Base-by-base conservation (phyloP, 2,113 vertebrate genomes). In the Grallaria varia region DNA sequence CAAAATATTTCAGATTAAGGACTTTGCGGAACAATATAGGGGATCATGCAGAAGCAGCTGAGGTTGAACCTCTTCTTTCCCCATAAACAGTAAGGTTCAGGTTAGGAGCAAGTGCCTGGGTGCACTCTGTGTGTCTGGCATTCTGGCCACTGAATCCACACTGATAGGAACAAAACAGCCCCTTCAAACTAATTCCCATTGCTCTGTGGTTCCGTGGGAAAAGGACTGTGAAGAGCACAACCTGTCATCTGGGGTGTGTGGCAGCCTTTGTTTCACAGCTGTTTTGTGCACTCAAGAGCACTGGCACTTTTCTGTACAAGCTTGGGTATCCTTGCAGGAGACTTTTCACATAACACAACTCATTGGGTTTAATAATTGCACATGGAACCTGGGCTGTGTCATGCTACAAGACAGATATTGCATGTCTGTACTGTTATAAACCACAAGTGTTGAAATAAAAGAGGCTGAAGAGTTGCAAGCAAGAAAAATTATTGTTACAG, bases 41-140 rank as follows among this genome's bases (percentile, higher is more conserved):
- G 4, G 14, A 8, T 13, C 1, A 2, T n/a, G 59, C 27, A 77
- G 4, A 8, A 37, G 37, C 44, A 76, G 53, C 40, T 58, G 42
- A 40, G 47, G 42, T 56, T 44, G 37, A 45, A 31, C 24, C 19
- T 33, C 25, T 37, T 9, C 19, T 22, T 14, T 55, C 3, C 15
- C 37, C 27, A 45, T 28, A 9, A 0, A 1, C 22, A 17, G 66
- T 37, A 40, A 35, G 21, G 7, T 60, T 76, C 50, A 45, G 42
- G 16, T 39, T 72, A 45, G 28, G 28, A 66, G 15, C 0, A 1
- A 28, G 31, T 59, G 13, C 21, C 60, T 0, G 1, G 28, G 8
- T 0, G 0, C 12, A 3, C 15, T 6, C n/a, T 1, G 1, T 13
- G 7, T 28, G 13, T n/a, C 30, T 31, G n/a, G 5, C 18, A 6